A percentile compares a stretch with the other conserved stretches of the same genome.
Evolutionary conservation across 1,140 invertebrate genomes (phyloP).

Genomic region (Ylistrum balloti): DNA sequence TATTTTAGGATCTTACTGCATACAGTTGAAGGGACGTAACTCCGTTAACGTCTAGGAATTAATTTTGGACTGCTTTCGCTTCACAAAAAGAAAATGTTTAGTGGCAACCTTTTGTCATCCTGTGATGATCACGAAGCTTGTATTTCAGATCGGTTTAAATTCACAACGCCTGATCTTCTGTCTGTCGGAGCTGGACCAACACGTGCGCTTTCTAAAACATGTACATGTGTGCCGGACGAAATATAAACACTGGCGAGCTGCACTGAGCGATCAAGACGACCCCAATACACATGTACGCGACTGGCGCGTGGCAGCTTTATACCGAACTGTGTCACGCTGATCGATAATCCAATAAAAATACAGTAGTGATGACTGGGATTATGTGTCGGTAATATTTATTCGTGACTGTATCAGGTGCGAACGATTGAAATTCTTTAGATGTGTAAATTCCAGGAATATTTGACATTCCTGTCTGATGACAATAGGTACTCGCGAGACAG

Average conservation of each 20-base stretch:
- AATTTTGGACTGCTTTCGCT: neutral
- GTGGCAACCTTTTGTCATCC: neutral
- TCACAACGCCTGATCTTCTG: neutral
- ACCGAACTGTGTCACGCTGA: neutral
- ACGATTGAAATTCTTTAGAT: slow-evolving; percentile 8
- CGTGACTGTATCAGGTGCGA: slow-evolving; percentile 27
- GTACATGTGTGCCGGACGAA: neutral
- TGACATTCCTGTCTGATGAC: slow-evolving; percentile 25
- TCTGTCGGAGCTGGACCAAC: neutral
- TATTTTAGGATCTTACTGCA: slow-evolving; percentile 31
- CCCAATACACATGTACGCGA: neutral
- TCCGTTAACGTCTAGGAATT: slow-evolving; percentile 23
- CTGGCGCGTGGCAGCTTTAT: slow-evolving; percentile 13
- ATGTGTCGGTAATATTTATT: slow-evolving; percentile 5
- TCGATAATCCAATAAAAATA: slow-evolving; percentile 29
- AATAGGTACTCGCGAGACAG: slow-evolving; percentile 31
- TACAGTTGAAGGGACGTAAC: slow-evolving; percentile 38
- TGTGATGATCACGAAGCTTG: neutral
- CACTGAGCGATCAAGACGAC: neutral
- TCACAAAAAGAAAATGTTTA: neutral
- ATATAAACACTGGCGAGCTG: neutral
- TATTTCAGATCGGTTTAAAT: neutral
- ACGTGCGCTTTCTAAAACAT: neutral
- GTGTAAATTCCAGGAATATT: slow-evolving; percentile 35
- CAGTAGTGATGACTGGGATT: neutral